Percentiles rank a stretch among this genome's conserved stretches.
Evolutionary conservation across 2,113 vertebrate species (phyloP).

Genomic region (Saccopteryx leptura): DNA sequence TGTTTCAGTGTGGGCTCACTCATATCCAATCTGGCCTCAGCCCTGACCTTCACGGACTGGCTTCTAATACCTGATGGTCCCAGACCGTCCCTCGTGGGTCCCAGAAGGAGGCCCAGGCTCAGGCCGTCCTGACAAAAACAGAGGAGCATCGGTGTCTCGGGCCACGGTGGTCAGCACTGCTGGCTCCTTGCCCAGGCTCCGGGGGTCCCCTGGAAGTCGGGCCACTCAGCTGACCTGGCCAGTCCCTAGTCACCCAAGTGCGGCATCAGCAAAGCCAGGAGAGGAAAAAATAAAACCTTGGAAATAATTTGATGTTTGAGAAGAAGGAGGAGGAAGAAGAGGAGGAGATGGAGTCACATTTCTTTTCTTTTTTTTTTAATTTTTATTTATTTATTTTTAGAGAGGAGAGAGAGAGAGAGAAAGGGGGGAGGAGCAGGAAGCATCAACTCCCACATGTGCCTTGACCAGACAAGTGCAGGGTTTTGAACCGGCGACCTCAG

Average conservation of each 20-base stretch:
- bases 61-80: not conserved
- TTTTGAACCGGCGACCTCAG: no score
- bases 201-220: not conserved
- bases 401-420: no score
- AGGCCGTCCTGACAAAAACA: not conserved
- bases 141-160: not conserved
- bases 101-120: not conserved
- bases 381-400: no score
- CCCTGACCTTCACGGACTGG: not conserved
- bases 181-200: not conserved
- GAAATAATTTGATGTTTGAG: conserved; percentile 47
- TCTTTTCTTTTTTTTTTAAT: no score
- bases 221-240: not conserved
- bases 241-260: not conserved
- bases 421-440: no score
- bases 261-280: not conserved
- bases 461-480: no score
- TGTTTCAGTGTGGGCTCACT: not conserved
- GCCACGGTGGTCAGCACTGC: not conserved
- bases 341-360: not conserved
- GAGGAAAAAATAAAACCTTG: not conserved
- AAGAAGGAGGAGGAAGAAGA: not conserved
- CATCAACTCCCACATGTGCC: no score
- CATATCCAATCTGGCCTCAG: not conserved
- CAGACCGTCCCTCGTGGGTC: not conserved